Evolutionary conservation across 1,140 invertebrate species (phyloP).

Genomic region (Magallana ariakensis): DNA sequence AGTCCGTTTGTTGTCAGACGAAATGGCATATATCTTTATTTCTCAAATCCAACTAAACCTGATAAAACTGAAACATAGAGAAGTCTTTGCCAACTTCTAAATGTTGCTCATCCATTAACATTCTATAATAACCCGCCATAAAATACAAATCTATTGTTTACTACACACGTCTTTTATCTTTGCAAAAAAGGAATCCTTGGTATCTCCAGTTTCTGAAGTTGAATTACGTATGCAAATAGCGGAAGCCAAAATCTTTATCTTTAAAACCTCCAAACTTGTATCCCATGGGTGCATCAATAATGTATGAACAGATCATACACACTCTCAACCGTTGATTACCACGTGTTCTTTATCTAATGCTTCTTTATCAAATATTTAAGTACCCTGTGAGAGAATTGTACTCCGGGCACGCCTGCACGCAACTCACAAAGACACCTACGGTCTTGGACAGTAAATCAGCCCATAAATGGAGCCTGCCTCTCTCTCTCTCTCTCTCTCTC

Average conservation of each 20-base stretch:
- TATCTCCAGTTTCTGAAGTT: background rate
- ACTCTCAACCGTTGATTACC: slow-evolving; percentile 8
- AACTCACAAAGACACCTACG: slow-evolving; percentile 24
- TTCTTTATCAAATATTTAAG: slow-evolving; percentile 33
- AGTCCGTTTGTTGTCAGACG: background rate
- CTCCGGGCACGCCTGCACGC: background rate
- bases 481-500: too few relatives aligned
- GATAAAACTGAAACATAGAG: too few relatives aligned
- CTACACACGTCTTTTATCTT: background rate
- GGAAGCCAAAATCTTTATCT: slow-evolving; percentile 26
- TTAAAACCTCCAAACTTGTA: background rate
- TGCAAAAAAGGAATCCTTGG: background rate
- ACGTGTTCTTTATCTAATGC: slow-evolving; percentile 18
- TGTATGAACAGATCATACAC: slow-evolving; percentile 6
- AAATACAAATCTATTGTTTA: too few relatives aligned
- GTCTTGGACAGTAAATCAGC: background rate
- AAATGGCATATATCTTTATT: too few relatives aligned
- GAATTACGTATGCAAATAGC: background rate
- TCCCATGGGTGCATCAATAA: slow-evolving; percentile 20
- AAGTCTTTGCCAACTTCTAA: too few relatives aligned
- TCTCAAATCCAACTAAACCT: too few relatives aligned
- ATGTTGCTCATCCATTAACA: too few relatives aligned
- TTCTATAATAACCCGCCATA: too few relatives aligned
- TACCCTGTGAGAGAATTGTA: background rate
- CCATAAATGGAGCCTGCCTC: background rate